Evolutionary conservation across 2,888 invertebrate species (phyloP).

Genomic region (Spisula subtruncata): DNA sequence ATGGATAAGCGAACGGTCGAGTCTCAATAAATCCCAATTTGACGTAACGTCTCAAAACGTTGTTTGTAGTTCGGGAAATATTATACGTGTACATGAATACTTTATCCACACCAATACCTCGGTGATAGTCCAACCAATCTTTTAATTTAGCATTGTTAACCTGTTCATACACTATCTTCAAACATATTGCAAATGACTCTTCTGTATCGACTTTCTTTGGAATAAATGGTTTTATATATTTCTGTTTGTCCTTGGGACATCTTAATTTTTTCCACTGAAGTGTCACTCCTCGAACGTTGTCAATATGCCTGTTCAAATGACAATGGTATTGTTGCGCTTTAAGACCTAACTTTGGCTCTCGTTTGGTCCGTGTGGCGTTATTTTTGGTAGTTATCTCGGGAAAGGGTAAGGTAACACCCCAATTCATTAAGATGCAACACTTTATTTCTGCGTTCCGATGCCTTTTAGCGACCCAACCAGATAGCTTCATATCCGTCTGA

Average conservation of each 20-base stretch:
- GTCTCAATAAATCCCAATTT: constrained; percentile 35
- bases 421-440: constrained; percentile 19
- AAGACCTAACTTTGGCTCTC: not conserved
- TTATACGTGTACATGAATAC: constrained; percentile 45
- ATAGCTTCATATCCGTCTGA: not conserved
- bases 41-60: constrained; percentile 27
- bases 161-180: no score
- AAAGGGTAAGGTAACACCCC: not conserved
- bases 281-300: constrained; percentile 28
- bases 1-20: constrained; percentile 32
- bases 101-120: constrained; percentile 41
- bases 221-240: constrained; percentile 33
- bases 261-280: not conserved
- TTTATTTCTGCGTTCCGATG: not conserved
- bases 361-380: not conserved
- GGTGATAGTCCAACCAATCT: no score
- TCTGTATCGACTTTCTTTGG: no score
- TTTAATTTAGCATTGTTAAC: no score
- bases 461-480: constrained; percentile 11
- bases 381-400: not conserved
- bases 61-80: not conserved
- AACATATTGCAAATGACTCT: no score
- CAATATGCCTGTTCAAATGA: not conserved
- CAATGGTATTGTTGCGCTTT: constrained; percentile 27
- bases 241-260: constrained; percentile 4